These are phyloP conservation scores for Hycleus phaleratus DNA, from an alignment of 1,140 invertebrate genomes.

Conservation along the genomic window DNA sequence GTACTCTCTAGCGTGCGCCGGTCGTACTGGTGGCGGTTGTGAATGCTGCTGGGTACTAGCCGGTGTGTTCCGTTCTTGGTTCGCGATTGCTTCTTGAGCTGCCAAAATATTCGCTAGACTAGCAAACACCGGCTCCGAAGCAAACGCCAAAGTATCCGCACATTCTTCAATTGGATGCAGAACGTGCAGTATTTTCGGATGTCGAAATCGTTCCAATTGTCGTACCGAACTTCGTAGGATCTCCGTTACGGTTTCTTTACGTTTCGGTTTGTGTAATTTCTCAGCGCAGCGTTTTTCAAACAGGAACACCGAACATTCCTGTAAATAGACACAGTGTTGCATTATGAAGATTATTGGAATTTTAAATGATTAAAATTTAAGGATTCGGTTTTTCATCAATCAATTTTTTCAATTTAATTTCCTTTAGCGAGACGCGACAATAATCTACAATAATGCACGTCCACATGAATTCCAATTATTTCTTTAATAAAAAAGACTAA, in stretches of 20 bases:
- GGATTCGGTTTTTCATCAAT: too few species aligned
- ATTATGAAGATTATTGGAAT: too few species aligned
- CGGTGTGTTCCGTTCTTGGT: slow-evolving; percentile 37
- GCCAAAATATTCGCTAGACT: slow-evolving; percentile 84
- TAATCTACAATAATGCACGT: too few species aligned
- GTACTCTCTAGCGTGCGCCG: slow-evolving; percentile 66
- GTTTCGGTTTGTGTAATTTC: slow-evolving; percentile 88
- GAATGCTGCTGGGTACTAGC: slow-evolving; percentile 39
- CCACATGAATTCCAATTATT: too few species aligned
- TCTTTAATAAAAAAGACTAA: too few species aligned
- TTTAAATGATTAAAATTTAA: too few species aligned
- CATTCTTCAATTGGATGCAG: slow-evolving; percentile 73
- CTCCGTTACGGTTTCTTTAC: slow-evolving; percentile 87
- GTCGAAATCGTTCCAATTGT: slow-evolving; percentile 75
- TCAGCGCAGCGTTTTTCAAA: slow-evolving; percentile 92
- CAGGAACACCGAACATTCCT: slow-evolving; percentile 93
- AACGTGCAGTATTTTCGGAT: slow-evolving; percentile 75
- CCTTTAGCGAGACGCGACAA: too few species aligned
- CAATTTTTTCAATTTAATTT: too few species aligned
- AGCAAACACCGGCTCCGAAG: slow-evolving; percentile 78
- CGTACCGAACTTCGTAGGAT: slow-evolving; percentile 73
- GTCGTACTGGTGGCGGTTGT: slow-evolving; percentile 40
- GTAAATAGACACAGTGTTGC: slow-evolving; percentile 33
- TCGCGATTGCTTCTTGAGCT: slow-evolving; percentile 45
- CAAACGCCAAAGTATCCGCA: slow-evolving; percentile 82